Conservation (phyloP, 2,888 invertebrate genomes). For the Apamea sordens region DNA sequence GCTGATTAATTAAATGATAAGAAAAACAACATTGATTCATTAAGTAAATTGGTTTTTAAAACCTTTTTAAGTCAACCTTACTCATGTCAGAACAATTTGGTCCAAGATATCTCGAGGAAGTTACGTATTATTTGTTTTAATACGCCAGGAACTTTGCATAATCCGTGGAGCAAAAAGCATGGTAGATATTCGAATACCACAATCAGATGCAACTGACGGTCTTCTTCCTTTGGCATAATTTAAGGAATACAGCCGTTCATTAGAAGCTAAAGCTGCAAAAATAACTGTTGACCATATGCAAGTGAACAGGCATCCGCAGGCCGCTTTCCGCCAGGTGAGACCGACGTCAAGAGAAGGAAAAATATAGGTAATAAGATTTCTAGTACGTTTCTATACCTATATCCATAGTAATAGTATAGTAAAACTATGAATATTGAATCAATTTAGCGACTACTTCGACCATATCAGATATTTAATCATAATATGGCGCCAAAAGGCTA, state of each 20-base stretch:
- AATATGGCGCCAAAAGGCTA: slow-evolving; percentile 33
- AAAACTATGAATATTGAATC: neutral
- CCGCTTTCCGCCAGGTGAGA: neutral
- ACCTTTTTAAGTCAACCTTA: slow-evolving; percentile 70
- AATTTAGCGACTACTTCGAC: neutral
- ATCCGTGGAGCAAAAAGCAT: neutral
- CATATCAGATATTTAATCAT: slow-evolving; percentile 9
- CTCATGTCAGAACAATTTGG: slow-evolving; percentile 60
- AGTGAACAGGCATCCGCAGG: neutral
- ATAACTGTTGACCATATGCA: neutral
- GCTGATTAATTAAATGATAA: slow-evolving; percentile 85
- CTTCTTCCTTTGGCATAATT: neutral
- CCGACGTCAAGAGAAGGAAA: neutral
- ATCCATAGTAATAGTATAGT: no score
- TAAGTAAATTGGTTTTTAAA: slow-evolving; percentile 72
- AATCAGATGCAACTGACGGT: neutral
- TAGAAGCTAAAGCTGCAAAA: neutral
- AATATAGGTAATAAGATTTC: neutral
- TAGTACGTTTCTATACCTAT: neutral
- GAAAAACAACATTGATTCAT: slow-evolving; percentile 77
- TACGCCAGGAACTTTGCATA: slow-evolving; percentile 14
- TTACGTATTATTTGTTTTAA: slow-evolving; percentile 13
- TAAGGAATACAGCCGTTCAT: neutral
- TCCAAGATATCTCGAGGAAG: slow-evolving; percentile 31
- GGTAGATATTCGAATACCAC: neutral